Evolutionary conservation across 2,113 vertebrate genomes (phyloP).

Genomic region (Chrysemys picta): DNA sequence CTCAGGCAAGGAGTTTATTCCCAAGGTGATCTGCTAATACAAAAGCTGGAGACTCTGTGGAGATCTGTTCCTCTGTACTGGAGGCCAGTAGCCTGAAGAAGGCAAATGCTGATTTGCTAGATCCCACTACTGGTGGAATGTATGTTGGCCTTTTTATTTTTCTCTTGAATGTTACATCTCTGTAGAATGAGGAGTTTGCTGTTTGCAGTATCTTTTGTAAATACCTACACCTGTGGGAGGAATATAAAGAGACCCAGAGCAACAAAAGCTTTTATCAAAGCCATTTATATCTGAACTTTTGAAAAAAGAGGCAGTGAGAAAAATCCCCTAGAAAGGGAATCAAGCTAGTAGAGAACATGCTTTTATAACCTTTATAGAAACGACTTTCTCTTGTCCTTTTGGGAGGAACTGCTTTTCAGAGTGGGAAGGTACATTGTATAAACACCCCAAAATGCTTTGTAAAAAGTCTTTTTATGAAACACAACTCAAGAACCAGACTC

Average conservation of each 20-base stretch:
- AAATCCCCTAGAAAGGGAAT: neutral
- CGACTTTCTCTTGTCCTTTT: neutral
- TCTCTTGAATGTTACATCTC: too few species aligned
- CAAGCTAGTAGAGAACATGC: neutral
- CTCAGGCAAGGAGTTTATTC: neutral
- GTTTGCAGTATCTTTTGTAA: neutral
- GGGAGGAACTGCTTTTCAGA: neutral
- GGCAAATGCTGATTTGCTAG: neutral
- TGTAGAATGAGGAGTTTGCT: too few species aligned
- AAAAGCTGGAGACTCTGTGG: neutral
- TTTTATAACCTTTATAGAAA: neutral
- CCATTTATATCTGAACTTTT: neutral
- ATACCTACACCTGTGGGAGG: neutral
- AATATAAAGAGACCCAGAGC: neutral
- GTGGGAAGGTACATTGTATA: neutral
- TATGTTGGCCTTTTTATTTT: too few species aligned
- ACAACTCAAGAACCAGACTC: neutral
- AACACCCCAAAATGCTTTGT: neutral
- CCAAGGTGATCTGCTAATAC: fast-evolving
- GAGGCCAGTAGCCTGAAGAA: neutral
- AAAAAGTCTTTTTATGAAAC: neutral
- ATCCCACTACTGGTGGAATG: too few species aligned
- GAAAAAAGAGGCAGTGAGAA: neutral
- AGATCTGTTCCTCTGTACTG: neutral
- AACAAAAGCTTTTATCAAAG: neutral